Conservation (phyloP, 2,797 vertebrate genomes). For the Chaunax sp. region DNA sequence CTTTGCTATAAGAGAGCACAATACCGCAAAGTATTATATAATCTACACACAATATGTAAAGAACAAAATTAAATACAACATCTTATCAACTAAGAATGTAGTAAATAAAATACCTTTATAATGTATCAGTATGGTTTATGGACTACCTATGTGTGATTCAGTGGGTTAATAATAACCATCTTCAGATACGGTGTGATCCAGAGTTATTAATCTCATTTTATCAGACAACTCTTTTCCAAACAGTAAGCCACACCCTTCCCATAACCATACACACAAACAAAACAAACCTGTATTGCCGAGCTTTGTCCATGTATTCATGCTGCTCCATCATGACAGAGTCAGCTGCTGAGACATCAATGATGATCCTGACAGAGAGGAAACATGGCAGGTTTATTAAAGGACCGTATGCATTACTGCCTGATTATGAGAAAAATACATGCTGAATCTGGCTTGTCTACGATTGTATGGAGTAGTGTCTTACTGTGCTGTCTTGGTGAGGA, state of each 20-base stretch:
- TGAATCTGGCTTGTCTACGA: not conserved
- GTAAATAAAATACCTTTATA: no score
- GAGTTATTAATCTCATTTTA: not conserved
- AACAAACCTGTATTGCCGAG: conserved; percentile 93
- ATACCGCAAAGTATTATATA: no score
- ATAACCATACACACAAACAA: no score
- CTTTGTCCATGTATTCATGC: conserved; percentile 98
- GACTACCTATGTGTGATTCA: not conserved
- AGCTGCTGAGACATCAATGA: conserved; percentile 95
- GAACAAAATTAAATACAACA: no score
- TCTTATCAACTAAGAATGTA: no score
- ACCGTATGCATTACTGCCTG: not conserved
- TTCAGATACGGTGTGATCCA: not conserved
- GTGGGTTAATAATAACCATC: not conserved
- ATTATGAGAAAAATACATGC: not conserved
- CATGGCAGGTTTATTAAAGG: not conserved
- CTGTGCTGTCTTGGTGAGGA: conserved; percentile 94
- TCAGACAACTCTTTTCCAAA: not conserved
- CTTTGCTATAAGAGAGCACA: no score
- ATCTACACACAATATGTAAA: no score
- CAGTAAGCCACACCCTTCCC: not conserved
- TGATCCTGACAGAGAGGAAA: conserved; percentile 85
- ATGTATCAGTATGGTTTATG: no score
- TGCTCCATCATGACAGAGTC: conserved; percentile 98
- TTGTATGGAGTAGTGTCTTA: conserved; percentile 68